phyloP scores from a whole-genome alignment of 2,113 vertebrate species.

The Vulpes vulpes region DNA sequence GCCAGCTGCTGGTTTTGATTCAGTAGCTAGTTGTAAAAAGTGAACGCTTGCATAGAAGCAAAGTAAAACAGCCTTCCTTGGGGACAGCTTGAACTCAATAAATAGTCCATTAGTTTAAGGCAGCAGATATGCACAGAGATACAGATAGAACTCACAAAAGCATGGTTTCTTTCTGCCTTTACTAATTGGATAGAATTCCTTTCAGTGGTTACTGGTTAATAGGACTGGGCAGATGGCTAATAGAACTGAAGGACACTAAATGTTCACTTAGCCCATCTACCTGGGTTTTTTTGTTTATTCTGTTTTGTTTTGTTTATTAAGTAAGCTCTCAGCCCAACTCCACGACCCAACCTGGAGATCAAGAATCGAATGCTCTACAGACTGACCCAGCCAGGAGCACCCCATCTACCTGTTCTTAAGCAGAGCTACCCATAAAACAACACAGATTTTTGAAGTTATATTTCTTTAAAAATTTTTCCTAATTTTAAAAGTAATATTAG shows the following conservation, averaged over 20 bases:
- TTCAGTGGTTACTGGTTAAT: conserved; percentile 6
- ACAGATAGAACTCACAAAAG: not conserved
- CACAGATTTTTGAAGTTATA: not conserved
- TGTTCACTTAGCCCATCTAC: not conserved
- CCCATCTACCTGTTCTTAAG: not conserved
- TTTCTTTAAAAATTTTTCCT: not conserved
- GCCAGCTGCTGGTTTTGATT: conserved; percentile 44
- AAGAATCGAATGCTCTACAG: not conserved
- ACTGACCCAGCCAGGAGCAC: not conserved
- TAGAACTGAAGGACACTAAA: not conserved
- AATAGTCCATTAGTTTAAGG: conserved; percentile 47
- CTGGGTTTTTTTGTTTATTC: not conserved
- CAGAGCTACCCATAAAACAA: not conserved
- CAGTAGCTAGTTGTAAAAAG: conserved; percentile 26
- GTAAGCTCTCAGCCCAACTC: not conserved
- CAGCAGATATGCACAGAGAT: not conserved
- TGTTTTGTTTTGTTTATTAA: not conserved
- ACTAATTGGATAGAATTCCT: conserved; percentile 31
- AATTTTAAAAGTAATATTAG: not conserved
- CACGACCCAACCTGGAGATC: not conserved
- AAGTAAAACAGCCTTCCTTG: conserved; percentile 17
- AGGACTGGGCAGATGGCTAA: conserved; percentile 44
- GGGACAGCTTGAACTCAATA: conserved; percentile 41
- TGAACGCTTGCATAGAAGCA: conserved; percentile 42
- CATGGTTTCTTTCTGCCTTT: not conserved